Percentiles rank a stretch among this genome's conserved stretches.
These are phyloP conservation scores for Stegastes partitus DNA, from an alignment of 2,113 vertebrate genomes.

Conservation along the genomic window DNA sequence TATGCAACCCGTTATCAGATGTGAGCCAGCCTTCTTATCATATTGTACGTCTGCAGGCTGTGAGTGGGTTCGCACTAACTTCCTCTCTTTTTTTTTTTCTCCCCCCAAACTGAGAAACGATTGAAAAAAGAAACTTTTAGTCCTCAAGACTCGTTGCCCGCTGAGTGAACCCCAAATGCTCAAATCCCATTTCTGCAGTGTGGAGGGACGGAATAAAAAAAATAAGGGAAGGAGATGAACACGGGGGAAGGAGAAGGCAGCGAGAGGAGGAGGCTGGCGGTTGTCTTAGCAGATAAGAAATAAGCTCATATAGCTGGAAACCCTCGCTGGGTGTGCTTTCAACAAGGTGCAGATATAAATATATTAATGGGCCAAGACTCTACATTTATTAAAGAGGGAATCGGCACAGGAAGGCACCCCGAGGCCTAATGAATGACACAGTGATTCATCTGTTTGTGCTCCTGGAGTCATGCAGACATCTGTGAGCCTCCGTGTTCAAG, in stretches of 20 bases:
- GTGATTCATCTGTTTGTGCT: constrained; percentile 60
- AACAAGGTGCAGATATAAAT: constrained; percentile 77
- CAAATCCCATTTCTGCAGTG: constrained; percentile 77
- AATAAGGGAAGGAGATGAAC: constrained; percentile 26
- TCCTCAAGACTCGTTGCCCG: constrained; percentile 73
- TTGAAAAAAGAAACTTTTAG: constrained; percentile 73
- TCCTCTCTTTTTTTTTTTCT: too few relatives aligned
- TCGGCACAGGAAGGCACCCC: constrained; percentile 57
- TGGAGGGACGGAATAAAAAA: constrained; percentile 38
- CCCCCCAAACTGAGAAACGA: constrained; percentile 60
- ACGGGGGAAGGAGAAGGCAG: constrained; percentile 6
- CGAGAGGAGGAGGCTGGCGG: constrained; percentile 35
- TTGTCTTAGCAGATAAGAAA: constrained; percentile 79
- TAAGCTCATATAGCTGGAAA: constrained; percentile 84
- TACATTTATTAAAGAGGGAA: constrained; percentile 71
- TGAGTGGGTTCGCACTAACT: constrained; percentile 64
- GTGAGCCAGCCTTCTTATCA: constrained; percentile 68
- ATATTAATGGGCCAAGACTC: constrained; percentile 70
- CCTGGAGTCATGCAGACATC: constrained; percentile 49
- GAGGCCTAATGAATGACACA: constrained; percentile 59
- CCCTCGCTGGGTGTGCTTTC: constrained; percentile 76
- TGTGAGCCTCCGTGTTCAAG: constrained; percentile 47
- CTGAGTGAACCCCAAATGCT: constrained; percentile 76
- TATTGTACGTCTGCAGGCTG: constrained; percentile 67
- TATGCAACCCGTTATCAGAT: constrained; percentile 73